These are phyloP conservation scores for Micromys minutus DNA, from an alignment of 2,113 vertebrate species.

Conservation along the genomic window DNA sequence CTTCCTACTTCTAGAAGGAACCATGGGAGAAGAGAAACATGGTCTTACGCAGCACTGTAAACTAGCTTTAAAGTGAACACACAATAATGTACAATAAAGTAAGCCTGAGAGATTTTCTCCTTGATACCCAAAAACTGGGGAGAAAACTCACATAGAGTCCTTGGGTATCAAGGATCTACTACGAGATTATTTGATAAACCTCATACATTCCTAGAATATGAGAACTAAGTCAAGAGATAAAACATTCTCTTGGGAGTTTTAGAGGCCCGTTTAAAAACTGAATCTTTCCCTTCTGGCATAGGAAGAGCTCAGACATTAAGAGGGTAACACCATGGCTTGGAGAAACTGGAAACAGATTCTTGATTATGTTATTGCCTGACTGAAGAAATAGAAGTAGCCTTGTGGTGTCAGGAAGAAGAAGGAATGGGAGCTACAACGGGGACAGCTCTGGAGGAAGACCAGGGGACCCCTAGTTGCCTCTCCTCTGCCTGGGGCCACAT, in stretches of 20 bases:
- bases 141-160: not conserved
- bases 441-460: not conserved
- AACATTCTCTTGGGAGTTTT: not conserved
- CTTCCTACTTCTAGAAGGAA: conserved; percentile 18
- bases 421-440: rapidly evolving
- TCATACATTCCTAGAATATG: not conserved
- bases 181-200: not conserved
- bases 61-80: conserved; percentile 3
- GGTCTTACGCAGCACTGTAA: conserved; percentile 16
- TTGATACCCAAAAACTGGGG: conserved; percentile 16
- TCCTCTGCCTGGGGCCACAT: not conserved
- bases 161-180: not conserved
- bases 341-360: not conserved
- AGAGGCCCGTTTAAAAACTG: not conserved
- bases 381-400: not conserved
- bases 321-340: not conserved
- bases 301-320: not conserved
- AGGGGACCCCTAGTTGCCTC: no score
- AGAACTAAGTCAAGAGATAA: conserved; percentile 30
- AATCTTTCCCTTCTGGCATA: not conserved
- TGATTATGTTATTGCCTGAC: not conserved
- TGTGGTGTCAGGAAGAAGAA: not conserved
- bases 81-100: conserved; percentile 16
- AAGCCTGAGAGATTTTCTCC: not conserved
- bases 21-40: not conserved